Base-by-base conservation (phyloP, 1,140 invertebrate species). In the Patella vulgata region DNA sequence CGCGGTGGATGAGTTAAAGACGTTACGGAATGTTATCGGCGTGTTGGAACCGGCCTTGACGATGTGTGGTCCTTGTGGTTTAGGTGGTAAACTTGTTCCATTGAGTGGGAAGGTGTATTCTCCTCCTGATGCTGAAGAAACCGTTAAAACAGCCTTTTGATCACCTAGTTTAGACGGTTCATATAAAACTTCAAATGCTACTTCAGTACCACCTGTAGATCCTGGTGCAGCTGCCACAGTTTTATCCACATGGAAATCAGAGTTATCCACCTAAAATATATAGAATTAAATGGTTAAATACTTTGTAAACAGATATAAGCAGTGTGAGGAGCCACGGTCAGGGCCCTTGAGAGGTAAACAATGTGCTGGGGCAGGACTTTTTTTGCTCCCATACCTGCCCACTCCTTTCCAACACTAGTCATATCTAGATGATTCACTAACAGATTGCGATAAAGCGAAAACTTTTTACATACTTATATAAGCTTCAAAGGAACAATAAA, bases 181-280 rank as follows among this genome's bases (percentile, higher is more conserved):
- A 73, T 82, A 85, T 3, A 70, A 77, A 11, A 85, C 80, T 48
- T 85, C 83, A 2, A 85, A 62, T 28, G 74, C 66, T 6, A 82
- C 77, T 47, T 84, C 81, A 27, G 80, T 84, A 8, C 83, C 82
- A 42, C 74, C 73, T 17, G 74, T 76, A 5, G 82, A 82, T 8
- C 76, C 81, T 2, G 80, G 79, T 33, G 79, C 81, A 11, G 82
- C 81, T 17, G 81, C 69, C 6, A 85, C 69, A 30, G 73, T 78
- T 63, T 85, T 84, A 51, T 85, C 83, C 30, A 78, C 78, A 66
- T 81, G 80, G 70, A 85, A 85, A 59, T 85, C 81, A 23, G 66
- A 25, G 44, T 82, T 81, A 36, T 84, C 81, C 59, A 81, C 68
- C 83, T 85, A 62, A 56, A 69, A 66, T 42, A 64, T 12, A 43